These are phyloP conservation scores for Nerophis ophidion DNA, from an alignment of 2,113 vertebrate species.

Conservation along the genomic window DNA sequence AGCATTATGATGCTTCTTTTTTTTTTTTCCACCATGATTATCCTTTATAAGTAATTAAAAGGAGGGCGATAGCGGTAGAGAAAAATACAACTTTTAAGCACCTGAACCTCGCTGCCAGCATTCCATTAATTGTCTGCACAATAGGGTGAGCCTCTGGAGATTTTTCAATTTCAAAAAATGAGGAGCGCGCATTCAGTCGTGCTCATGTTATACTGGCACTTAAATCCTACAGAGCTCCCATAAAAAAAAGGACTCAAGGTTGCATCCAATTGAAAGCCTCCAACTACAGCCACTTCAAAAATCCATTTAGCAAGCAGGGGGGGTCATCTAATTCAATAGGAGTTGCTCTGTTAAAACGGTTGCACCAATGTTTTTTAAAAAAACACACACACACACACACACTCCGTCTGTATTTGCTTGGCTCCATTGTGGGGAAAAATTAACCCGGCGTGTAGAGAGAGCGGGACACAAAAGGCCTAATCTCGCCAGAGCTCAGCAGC, in stretches of 20 bases:
- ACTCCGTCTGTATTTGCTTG: constrained; percentile 54
- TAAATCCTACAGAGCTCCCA: constrained; percentile 78
- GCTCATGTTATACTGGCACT: constrained; percentile 77
- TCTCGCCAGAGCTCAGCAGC: constrained; percentile 66
- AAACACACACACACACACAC: constrained; percentile 45
- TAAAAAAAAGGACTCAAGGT: constrained; percentile 76
- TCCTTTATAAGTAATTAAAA: constrained; percentile 76
- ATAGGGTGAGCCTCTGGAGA: constrained; percentile 72
- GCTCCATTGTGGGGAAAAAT: constrained; percentile 67
- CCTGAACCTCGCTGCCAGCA: constrained; percentile 76
- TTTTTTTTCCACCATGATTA: constrained; percentile 59
- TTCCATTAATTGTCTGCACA: constrained; percentile 80
- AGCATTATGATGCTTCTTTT: constrained; percentile 72
- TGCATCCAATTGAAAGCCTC: constrained; percentile 72
- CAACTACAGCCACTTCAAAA: constrained; percentile 71
- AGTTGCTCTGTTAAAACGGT: constrained; percentile 70
- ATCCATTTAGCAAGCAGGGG: constrained; percentile 64
- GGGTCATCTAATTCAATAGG: constrained; percentile 76
- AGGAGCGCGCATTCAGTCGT: constrained; percentile 74
- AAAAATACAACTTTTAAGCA: constrained; percentile 72
- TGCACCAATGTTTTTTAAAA: constrained; percentile 65
- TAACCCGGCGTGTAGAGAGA: constrained; percentile 48
- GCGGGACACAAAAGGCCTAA: constrained; percentile 65
- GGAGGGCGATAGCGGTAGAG: constrained; percentile 47
- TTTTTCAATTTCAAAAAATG: constrained; percentile 77